phyloP scores from a whole-genome alignment of 1,140 invertebrate genomes.

The Dryas iulia region DNA sequence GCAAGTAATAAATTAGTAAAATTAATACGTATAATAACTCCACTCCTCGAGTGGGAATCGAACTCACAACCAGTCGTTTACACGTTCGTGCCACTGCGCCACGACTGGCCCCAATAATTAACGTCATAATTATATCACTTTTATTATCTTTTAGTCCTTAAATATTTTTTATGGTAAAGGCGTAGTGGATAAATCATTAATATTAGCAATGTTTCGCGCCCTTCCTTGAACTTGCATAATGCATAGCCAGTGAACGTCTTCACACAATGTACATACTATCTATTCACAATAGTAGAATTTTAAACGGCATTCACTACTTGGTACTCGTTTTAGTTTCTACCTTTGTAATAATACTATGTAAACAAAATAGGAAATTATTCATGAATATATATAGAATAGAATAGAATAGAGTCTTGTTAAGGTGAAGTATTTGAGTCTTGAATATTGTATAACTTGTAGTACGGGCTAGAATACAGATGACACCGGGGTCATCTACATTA shows the following conservation, averaged over 20 bases:
- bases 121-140: too few relatives aligned
- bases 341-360: not conserved
- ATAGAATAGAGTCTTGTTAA: not conserved
- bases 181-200: not conserved
- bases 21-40: too few relatives aligned
- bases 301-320: not conserved
- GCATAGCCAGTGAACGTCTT: not conserved
- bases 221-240: slow-evolving; percentile 17
- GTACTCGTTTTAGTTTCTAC: not conserved
- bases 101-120: too few relatives aligned
- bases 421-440: not conserved
- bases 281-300: slow-evolving; percentile 1
- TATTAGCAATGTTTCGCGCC: not conserved
- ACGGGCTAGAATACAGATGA: not conserved
- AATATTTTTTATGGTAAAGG: not conserved
- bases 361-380: not conserved
- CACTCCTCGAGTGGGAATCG: too few relatives aligned
- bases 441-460: not conserved
- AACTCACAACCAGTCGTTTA: too few relatives aligned
- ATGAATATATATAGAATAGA: not conserved
- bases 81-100: too few relatives aligned
- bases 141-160: too few relatives aligned
- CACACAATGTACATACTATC: not conserved
- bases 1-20: too few relatives aligned
- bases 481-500: not conserved